phyloP scores from a whole-genome alignment of 2,113 vertebrate genomes.

The Pseudonaja textilis region DNA sequence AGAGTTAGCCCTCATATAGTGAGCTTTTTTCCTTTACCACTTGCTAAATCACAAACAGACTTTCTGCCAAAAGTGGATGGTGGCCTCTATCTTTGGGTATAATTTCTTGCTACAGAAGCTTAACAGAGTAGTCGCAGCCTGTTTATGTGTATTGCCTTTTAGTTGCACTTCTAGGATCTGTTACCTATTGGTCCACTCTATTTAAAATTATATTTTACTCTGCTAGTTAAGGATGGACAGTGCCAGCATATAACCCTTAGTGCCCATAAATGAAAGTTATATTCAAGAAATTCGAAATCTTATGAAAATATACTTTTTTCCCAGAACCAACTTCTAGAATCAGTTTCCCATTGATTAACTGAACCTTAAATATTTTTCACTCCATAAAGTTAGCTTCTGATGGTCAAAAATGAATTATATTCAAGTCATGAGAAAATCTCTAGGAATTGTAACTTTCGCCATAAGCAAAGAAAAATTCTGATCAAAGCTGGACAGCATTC shows the following conservation, averaged over 20 bases:
- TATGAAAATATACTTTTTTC: background rate
- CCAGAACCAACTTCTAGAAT: background rate
- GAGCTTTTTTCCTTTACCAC: background rate
- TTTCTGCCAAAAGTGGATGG: background rate
- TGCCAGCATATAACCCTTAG: background rate
- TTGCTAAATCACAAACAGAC: background rate
- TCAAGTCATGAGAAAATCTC: background rate
- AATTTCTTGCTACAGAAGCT: background rate
- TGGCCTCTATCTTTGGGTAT: background rate
- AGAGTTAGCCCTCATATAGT: background rate
- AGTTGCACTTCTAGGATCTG: background rate
- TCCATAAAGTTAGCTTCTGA: background rate
- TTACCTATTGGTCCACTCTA: background rate
- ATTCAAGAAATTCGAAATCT: background rate
- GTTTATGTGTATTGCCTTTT: background rate
- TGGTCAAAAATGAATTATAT: background rate
- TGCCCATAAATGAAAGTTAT: background rate
- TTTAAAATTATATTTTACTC: background rate
- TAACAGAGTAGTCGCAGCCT: background rate
- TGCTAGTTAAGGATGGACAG: background rate
- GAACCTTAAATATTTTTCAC: background rate
- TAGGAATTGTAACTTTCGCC: background rate
- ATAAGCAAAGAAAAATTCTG: background rate
- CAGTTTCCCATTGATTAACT: background rate
- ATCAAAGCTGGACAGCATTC: background rate